Evolutionary conservation across 2,797 vertebrate species (phyloP), one percentile per base, ranked within the genome.

Genomic region (Anguilla marmorata): DNA sequence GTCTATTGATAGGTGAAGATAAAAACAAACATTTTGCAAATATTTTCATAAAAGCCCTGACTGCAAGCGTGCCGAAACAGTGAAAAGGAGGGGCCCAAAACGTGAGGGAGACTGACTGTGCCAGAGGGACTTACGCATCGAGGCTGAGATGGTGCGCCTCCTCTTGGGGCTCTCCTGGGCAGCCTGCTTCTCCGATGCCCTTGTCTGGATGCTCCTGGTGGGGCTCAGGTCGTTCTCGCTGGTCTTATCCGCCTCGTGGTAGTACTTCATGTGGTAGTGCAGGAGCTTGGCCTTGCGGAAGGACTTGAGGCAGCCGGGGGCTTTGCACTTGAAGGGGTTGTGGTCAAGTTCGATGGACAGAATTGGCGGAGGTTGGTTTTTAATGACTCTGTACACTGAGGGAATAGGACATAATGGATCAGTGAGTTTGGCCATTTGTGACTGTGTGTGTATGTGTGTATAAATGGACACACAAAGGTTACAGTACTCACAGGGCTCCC

Each of bases 231-330:
- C 97, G 88, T 96, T 95, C 91, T 98, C 97, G 0, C 96, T 91
- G 37, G 93, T 91, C 87, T 96, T 96, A 87, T 97, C 96, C 93
- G 96, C 94, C 86, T 96, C 96, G 90, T 99, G 98, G 94, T 99
- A 99, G 93, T 99, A 99, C 92, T 99, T 99, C 96, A 99, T 97
- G 94, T 99, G 98, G 95, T 98, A 98, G 94, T 99, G 97, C 91
- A 99, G 94, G 89, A 99, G 94, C 92, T 98, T 97, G 4, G 97
- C 97, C 96, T 99, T 99, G 94, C 98, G 97, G 95, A 99, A 99
- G 30, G 97, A 98, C 94, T 99, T 99, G 83, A 95, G 95, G 94
- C 98, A 99, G 94, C 97, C 97, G 5, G 94, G 92, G 41, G 97
- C 95, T 21, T 97, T 97, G 94, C 98, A 99, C 95, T 98, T 98